Percentiles rank a stretch among this genome's conserved stretches.
These are phyloP conservation scores for Acanthopleura granulata DNA, from an alignment of 2,888 invertebrate species.

Conservation along the genomic window DNA sequence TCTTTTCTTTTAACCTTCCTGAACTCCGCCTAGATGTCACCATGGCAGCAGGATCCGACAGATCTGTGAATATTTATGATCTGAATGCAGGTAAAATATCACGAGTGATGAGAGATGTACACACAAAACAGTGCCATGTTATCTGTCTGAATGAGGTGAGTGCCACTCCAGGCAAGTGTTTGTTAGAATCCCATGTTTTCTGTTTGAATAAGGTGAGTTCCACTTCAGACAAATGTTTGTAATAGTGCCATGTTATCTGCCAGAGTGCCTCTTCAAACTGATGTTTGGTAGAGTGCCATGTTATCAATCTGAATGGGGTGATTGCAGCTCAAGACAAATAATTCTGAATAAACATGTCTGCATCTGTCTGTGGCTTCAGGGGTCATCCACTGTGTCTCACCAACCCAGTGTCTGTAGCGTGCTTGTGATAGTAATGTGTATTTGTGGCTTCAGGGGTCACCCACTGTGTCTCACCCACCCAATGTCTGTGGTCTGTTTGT, in stretches of 20 bases:
- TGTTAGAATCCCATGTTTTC: constrained; percentile 59
- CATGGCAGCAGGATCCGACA: constrained; percentile 65
- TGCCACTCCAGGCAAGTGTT: not conserved
- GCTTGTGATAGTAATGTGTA: too few relatives aligned
- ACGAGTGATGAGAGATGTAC: constrained; percentile 56
- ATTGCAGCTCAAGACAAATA: too few relatives aligned
- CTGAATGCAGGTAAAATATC: constrained; percentile 62
- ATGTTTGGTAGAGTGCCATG: too few relatives aligned
- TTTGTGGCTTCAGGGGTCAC: too few relatives aligned
- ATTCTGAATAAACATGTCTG: too few relatives aligned
- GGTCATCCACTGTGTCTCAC: too few relatives aligned
- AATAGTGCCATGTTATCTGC: constrained; percentile 38
- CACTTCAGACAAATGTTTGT: not conserved
- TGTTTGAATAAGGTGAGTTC: constrained; percentile 57
- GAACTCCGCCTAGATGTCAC: constrained; percentile 55
- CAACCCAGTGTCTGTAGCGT: constrained; percentile 49
- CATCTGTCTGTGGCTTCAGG: too few relatives aligned
- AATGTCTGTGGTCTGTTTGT: too few relatives aligned
- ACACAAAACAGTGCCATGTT: constrained; percentile 59
- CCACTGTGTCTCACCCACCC: constrained; percentile 24
- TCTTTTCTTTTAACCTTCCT: too few relatives aligned
- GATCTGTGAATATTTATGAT: constrained; percentile 63
- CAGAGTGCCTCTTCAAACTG: too few relatives aligned
- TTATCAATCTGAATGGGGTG: too few relatives aligned
- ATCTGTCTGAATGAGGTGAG: constrained; percentile 61